A percentile compares a stretch with the other conserved stretches of the same genome.
phyloP scores from a whole-genome alignment of 2,797 vertebrate species.

The Lates japonicus region DNA sequence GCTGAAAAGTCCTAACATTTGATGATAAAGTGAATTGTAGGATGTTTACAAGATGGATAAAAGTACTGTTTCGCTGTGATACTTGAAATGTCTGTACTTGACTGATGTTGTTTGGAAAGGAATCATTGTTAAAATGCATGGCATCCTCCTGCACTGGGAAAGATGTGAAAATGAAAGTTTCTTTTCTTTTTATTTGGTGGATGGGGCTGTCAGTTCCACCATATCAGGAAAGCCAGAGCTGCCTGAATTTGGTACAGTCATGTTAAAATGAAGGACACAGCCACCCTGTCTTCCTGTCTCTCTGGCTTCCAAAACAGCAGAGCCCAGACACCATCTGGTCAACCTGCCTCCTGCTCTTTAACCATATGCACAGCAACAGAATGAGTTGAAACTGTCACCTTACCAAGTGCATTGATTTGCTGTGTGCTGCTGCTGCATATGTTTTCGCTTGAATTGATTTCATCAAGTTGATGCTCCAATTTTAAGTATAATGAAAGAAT shows the following conservation, averaged over 20 bases:
- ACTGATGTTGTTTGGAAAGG: not conserved
- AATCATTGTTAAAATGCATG: not conserved
- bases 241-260: not conserved
- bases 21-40: not conserved
- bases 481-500: not conserved
- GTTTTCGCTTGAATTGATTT: conserved; percentile 7
- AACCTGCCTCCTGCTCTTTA: conserved; percentile 46
- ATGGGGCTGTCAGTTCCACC: not conserved
- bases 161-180: not conserved
- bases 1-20: not conserved
- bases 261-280: conserved; percentile 41
- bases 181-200: not conserved
- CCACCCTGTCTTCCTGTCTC: conserved; percentile 13
- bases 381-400: conserved; percentile 26
- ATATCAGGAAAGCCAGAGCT: conserved; percentile 19
- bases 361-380: conserved; percentile 34
- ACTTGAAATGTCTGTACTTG: not conserved
- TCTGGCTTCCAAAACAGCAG: conserved; percentile 49
- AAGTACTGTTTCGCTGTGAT: too few species aligned
- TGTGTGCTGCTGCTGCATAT: conserved; percentile 7
- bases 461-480: not conserved
- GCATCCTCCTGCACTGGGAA: not conserved
- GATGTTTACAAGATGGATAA: not conserved
- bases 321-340: conserved; percentile 67
- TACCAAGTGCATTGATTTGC: conserved; percentile 39